Percentiles rank a stretch among this genome's conserved stretches.
These are phyloP conservation scores for Phytoseiulus persimilis DNA, from an alignment of 2,888 invertebrate genomes.

Conservation along the genomic window DNA sequence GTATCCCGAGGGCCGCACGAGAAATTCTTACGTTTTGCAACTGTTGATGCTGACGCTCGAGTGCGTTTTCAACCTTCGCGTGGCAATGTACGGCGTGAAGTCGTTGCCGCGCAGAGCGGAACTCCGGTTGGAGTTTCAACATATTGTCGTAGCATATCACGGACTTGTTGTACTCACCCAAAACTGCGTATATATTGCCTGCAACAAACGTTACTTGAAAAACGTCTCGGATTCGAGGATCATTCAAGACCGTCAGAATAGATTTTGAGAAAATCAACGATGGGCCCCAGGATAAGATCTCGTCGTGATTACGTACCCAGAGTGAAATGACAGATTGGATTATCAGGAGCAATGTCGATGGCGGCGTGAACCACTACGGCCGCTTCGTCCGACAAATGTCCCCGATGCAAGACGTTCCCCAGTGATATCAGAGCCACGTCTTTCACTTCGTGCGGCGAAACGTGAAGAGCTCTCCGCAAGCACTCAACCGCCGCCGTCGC, in stretches of 20 bases:
- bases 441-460: slow-evolving; percentile 63
- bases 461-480: slow-evolving; percentile 64
- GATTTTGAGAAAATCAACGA: too few relatives aligned
- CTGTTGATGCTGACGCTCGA: slow-evolving; percentile 56
- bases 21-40: not conserved
- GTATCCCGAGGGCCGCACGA: too few relatives aligned
- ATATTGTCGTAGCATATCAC: slow-evolving; percentile 61
- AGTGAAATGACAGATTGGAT: slow-evolving; percentile 60
- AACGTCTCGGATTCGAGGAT: too few relatives aligned
- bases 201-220: not conserved
- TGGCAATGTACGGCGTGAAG: slow-evolving; percentile 63
- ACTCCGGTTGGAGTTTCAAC: slow-evolving; percentile 59
- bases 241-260: too few relatives aligned
- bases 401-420: slow-evolving; percentile 64
- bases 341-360: slow-evolving; percentile 61
- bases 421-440: slow-evolving; percentile 66
- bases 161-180: slow-evolving; percentile 64
- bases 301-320: slow-evolving; percentile 53
- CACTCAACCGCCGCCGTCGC: slow-evolving; percentile 71
- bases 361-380: slow-evolving; percentile 64
- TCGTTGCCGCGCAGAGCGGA: slow-evolving; percentile 58
- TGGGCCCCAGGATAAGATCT: too few relatives aligned
- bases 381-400: slow-evolving; percentile 62
- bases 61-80: slow-evolving; percentile 58
- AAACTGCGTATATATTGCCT: slow-evolving; percentile 60